Evolutionary conservation across 2,888 invertebrate species (phyloP), one percentile per base, ranked within the genome.

Genomic region (Ophraella communa): DNA sequence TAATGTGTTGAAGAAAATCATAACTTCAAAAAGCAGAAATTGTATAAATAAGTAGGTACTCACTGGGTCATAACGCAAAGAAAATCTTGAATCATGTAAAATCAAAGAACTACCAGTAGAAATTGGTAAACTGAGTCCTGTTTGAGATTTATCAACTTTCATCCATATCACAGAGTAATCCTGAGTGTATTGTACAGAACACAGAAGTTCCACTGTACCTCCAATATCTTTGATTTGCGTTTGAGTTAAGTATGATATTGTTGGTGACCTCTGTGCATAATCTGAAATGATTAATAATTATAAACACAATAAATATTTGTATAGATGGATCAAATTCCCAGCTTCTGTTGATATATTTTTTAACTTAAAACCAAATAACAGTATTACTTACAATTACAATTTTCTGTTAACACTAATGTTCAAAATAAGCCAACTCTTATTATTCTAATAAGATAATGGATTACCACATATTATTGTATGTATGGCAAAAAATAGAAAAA

Each of bases 221-320:
- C 96, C 96, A 64, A 96, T 95, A 80, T 95, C 95, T 76, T 93
- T 89, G 53, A 96, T 94, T 84, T 95, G 95, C 78, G 94, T 93
- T 78, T 95, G 95, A 0, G 95, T 92, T 71, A 96, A 94, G 77
- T 94, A 93, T 0, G 95, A 94, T 76, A 95, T 95, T 0, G 94
- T 94, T 1, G 95, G 95, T 0, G 93, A 93, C 69, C 94, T 84
- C 79, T 94, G 94, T 27, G 85, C 85, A 42, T 76, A 70, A 5
- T 76, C 90, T 90, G 79, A 3, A 82, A 67, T 42, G 21, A 1
- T 2, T 45, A 8, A 20, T 3, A 45, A 45, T 45, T 10, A 20
- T 20, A 20, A 39, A 5, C n/a, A n/a, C n/a, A n/a, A n/a, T n/a
- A n/a, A n/a, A n/a, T n/a, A n/a, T n/a, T n/a, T n/a, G n/a, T n/a